Base-by-base conservation (phyloP, 2,888 invertebrate species). In the Electrophaes corylata region DNA sequence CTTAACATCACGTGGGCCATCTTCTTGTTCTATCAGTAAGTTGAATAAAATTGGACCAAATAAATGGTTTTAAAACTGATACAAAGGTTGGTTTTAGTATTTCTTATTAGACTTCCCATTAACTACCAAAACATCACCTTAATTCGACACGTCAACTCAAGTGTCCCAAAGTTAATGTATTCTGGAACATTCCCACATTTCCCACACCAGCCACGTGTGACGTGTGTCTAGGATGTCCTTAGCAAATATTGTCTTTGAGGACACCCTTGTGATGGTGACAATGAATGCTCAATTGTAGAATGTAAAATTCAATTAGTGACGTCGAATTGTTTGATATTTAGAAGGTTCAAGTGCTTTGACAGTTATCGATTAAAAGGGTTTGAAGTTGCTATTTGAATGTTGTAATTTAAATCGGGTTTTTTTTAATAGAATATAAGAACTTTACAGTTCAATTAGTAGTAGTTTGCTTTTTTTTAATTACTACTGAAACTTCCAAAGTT, bases 211-310 rank as follows among this genome's bases (percentile, higher is more conserved):
- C 43, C 54, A 55, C 59, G 59, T 55, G 59, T 49, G 12, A 55
- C 59, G 53, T 54, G 58, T 48, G 26, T 16, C 26, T 40, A 44
- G 37, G 51, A 52, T 81, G 88, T 87, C 85, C 89, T 88, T 78
- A 76, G 77, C 88, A 87, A 90, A 90, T 89, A 89, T 90, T 90
- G 88, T 89, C 88, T 85, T 86, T 89, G 88, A 90, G 88, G 86
- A 86, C 88, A 78, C 83, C 79, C 83, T 81, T 84, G 83, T 84
- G n/a, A 79, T 79, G 86, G 81, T 77, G 79, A 83, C 79, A 74
- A 71, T 69, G 69, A 68, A 66, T 70, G 73, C 70, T 75, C 71
- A 69, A 74, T 75, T 72, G 71, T 69, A 67, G 67, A 53, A 52
- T 49, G 57, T 49, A 44, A 57, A 55, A 51, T 48, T 55, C 57